These are phyloP conservation scores for Macaria notata DNA, from an alignment of 2,888 invertebrate genomes.

Conservation along the genomic window DNA sequence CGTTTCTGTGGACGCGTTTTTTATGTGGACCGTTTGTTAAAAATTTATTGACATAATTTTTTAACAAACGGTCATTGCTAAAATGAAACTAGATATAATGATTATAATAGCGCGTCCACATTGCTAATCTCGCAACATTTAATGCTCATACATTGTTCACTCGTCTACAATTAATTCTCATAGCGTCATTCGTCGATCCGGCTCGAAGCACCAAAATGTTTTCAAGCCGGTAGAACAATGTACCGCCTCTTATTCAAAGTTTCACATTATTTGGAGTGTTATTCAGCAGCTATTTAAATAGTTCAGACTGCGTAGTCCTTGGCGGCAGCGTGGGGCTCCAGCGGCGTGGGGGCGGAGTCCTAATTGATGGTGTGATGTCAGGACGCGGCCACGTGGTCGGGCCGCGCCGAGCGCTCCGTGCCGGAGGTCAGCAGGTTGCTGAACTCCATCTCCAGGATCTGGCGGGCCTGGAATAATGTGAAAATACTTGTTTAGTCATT, in stretches of 20 bases:
- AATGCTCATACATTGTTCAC: not conserved
- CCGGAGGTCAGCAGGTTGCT: slow-evolving; percentile 91
- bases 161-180: not conserved
- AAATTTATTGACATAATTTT: too few relatives aligned
- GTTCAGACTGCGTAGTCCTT: not conserved
- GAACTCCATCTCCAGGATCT: slow-evolving; percentile 95
- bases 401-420: slow-evolving; percentile 89
- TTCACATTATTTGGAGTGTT: too few relatives aligned
- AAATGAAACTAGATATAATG: too few relatives aligned
- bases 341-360: slow-evolving; percentile 16
- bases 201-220: not conserved
- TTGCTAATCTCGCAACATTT: not conserved
- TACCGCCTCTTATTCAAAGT: too few relatives aligned
- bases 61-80: too few relatives aligned
- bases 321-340: slow-evolving; percentile 1
- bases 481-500: too few relatives aligned
- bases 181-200: not conserved
- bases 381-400: slow-evolving; percentile 65
- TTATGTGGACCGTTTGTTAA: too few relatives aligned
- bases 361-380: slow-evolving; percentile 64
- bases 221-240: too few relatives aligned
- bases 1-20: slow-evolving; percentile 11
- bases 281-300: too few relatives aligned
- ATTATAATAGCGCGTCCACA: not conserved
- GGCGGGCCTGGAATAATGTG: slow-evolving; percentile 87